Percentiles rank a stretch among this genome's conserved stretches.
These are phyloP conservation scores for Aeoliscus strigatus DNA, from an alignment of 2,797 vertebrate genomes.

Conservation along the genomic window DNA sequence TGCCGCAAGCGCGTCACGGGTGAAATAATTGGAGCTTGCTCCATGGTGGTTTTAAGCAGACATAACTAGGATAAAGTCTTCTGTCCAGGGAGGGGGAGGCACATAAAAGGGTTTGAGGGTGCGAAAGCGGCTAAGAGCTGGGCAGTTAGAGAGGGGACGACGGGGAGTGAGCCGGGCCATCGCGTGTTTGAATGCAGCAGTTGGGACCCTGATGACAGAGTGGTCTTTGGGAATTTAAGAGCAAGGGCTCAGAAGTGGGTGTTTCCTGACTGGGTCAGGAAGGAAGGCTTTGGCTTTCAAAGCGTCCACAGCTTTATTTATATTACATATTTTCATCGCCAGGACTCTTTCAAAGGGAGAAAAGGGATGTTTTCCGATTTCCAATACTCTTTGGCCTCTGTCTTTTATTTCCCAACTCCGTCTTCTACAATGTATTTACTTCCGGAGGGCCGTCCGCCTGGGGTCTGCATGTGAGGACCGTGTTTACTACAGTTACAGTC, in stretches of 20 bases:
- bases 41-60: constrained; percentile 61
- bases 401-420: constrained; percentile 57
- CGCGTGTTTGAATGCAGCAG: constrained; percentile 78
- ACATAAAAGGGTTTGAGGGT: constrained; percentile 76
- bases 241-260: constrained; percentile 67
- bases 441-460: constrained; percentile 49
- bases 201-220: constrained; percentile 83
- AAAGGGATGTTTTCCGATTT: constrained; percentile 66
- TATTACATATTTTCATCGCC: constrained; percentile 81
- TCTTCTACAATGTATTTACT: constrained; percentile 63
- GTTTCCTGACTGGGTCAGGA: constrained; percentile 75
- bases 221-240: constrained; percentile 81
- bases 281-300: constrained; percentile 83
- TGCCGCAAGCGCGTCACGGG: constrained; percentile 32
- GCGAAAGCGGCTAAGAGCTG: constrained; percentile 43
- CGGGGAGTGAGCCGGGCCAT: constrained; percentile 70
- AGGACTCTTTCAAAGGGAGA: constrained; percentile 73
- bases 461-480: constrained; percentile 36
- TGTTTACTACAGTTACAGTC: constrained; percentile 62
- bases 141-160: constrained; percentile 41
- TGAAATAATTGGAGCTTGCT: constrained; percentile 63
- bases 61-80: constrained; percentile 59
- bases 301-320: constrained; percentile 80
- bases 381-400: constrained; percentile 56
- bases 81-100: constrained; percentile 49